phyloP scores from a whole-genome alignment of 2,888 invertebrate genomes.

The Netelia melanura region DNA sequence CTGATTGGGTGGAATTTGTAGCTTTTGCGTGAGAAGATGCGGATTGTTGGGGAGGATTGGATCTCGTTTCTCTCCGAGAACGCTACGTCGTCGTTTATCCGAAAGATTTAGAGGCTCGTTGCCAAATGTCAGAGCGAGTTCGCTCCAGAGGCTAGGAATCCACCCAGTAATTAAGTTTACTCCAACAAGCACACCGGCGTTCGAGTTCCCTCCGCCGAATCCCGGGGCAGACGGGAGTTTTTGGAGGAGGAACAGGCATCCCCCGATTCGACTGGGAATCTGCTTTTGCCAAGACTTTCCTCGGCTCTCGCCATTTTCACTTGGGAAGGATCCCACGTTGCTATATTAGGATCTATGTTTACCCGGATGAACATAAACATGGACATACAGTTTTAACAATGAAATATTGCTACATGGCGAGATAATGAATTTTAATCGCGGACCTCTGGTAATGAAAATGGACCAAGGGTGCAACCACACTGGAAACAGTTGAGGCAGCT shows the following conservation, averaged over 20 bases:
- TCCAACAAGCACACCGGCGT: slow-evolving; percentile 72
- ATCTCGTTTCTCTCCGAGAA: slow-evolving; percentile 39
- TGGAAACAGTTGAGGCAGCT: background rate
- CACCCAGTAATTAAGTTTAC: slow-evolving; percentile 79
- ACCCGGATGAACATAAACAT: background rate
- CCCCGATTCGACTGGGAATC: slow-evolving; percentile 54
- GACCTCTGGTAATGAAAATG: slow-evolving; percentile 22
- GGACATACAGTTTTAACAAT: slow-evolving; percentile 34
- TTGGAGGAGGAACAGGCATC: slow-evolving; percentile 42
- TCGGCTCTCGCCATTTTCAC: slow-evolving; percentile 42
- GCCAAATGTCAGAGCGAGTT: slow-evolving; percentile 77
- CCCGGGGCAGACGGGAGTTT: slow-evolving; percentile 20
- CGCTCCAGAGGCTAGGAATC: slow-evolving; percentile 63
- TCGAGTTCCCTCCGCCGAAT: slow-evolving; percentile 26
- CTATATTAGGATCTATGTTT: background rate
- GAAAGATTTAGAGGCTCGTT: slow-evolving; percentile 78
- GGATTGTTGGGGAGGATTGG: slow-evolving; percentile 28
- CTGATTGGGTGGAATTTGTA: slow-evolving; percentile 21
- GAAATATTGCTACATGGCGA: slow-evolving; percentile 43
- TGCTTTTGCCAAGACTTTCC: slow-evolving; percentile 58
- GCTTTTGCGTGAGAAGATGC: slow-evolving; percentile 14
- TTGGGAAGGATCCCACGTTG: slow-evolving; percentile 12
- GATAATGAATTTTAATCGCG: slow-evolving; percentile 47
- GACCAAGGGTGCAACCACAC: background rate
- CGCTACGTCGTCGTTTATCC: slow-evolving; percentile 61